phyloP scores from a whole-genome alignment of 2,888 invertebrate species.

The Mythimna impura region DNA sequence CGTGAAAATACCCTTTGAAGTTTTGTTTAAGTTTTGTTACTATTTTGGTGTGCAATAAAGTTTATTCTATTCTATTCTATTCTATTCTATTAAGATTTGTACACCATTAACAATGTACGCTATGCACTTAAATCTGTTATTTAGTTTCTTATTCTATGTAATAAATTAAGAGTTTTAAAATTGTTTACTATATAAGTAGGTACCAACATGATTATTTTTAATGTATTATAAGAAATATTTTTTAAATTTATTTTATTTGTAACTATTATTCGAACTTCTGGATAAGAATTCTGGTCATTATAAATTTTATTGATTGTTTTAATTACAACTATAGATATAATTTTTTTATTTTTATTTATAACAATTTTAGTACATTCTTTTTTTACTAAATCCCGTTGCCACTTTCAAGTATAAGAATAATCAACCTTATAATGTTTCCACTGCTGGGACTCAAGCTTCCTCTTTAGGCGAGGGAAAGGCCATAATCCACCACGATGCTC shows the following conservation, averaged over 20 bases:
- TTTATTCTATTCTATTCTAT: too few species aligned
- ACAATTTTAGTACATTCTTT: not conserved
- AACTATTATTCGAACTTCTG: constrained; percentile 3
- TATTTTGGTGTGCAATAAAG: too few species aligned
- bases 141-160: constrained; percentile 2
- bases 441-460: too few species aligned
- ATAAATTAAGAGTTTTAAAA: not conserved
- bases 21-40: too few species aligned
- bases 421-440: too few species aligned
- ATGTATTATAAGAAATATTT: not conserved
- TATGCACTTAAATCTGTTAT: constrained; percentile 10
- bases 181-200: not conserved
- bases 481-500: too few species aligned
- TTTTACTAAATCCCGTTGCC: not conserved
- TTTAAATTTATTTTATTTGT: not conserved
- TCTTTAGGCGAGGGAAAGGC: too few species aligned
- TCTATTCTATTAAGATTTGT: too few species aligned
- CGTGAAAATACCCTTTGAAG: too few species aligned
- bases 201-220: not conserved
- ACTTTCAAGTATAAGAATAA: too few species aligned
- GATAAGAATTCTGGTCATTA: constrained; percentile 44
- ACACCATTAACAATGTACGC: too few species aligned
- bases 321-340: not conserved
- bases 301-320: constrained; percentile 5
- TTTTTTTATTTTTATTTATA: not conserved